These are phyloP conservation scores for Chrysomela aeneicollis DNA, from an alignment of 2,888 invertebrate species.

Conservation along the genomic window DNA sequence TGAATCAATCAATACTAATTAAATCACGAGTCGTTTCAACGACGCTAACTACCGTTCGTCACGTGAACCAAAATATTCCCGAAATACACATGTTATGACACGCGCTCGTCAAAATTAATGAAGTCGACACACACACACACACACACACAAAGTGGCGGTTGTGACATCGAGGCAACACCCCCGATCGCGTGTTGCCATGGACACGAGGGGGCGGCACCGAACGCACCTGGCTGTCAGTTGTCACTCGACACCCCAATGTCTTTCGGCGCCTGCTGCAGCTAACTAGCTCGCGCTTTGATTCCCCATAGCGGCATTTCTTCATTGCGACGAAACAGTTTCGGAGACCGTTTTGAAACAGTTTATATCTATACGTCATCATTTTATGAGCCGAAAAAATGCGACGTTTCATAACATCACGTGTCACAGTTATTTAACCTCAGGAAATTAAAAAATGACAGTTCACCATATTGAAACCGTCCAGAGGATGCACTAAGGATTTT, in stretches of 20 bases:
- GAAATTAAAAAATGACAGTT: no score
- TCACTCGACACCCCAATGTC: constrained; percentile 33
- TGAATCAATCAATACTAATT: constrained; percentile 42
- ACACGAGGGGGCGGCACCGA: constrained; percentile 52
- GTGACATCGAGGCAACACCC: constrained; percentile 53
- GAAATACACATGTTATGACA: constrained; percentile 57
- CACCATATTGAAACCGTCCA: no score
- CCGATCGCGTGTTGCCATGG: constrained; percentile 56
- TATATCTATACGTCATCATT: no score
- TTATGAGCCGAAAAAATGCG: no score
- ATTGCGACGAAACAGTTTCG: no score
- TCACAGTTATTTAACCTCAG: no score
- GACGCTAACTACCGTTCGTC: constrained; percentile 32
- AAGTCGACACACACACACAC: constrained; percentile 51
- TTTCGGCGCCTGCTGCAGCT: constrained; percentile 21
- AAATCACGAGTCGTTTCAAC: constrained; percentile 36
- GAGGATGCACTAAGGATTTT: no score
- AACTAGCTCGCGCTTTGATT: neutral
- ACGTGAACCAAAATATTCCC: constrained; percentile 32
- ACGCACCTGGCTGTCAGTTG: constrained; percentile 52
- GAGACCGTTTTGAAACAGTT: no score
- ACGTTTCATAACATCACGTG: no score
- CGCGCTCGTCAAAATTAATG: constrained; percentile 59
- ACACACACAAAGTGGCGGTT: constrained; percentile 52
- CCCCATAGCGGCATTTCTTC: no score